Percentiles rank a stretch among this genome's conserved stretches.
Evolutionary conservation across 2,888 invertebrate genomes (phyloP).

Genomic region (Epiperipatus broadwayi): DNA sequence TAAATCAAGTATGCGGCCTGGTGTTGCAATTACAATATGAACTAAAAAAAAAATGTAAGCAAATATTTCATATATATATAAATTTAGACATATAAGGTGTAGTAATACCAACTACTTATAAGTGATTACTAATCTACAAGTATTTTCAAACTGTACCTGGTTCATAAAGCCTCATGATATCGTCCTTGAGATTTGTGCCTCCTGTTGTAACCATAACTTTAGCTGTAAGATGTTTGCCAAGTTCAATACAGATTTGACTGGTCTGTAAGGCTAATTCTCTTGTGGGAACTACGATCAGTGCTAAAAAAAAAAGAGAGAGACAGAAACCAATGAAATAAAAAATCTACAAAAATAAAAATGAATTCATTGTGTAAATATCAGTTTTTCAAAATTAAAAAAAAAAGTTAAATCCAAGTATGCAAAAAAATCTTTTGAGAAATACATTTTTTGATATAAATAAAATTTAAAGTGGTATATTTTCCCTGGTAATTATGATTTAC

Average conservation of each 20-base stretch:
- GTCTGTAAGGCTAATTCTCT: constrained; percentile 96
- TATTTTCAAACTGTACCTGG: constrained; percentile 47
- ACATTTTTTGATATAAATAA: too few relatives aligned
- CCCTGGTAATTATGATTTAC: too few relatives aligned
- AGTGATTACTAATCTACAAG: too few relatives aligned
- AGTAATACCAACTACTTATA: too few relatives aligned
- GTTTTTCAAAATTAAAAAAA: too few relatives aligned
- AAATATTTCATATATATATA: too few relatives aligned
- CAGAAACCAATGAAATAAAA: constrained; percentile 13
- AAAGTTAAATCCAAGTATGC: too few relatives aligned
- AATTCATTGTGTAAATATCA: neutral
- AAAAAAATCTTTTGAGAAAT: too few relatives aligned
- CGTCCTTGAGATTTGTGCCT: constrained; percentile 78
- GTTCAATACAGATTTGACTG: constrained; percentile 96
- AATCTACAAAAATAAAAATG: constrained; percentile 9
- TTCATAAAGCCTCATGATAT: constrained; percentile 97
- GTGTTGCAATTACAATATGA: constrained; percentile 96
- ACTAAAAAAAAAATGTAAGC: constrained; percentile 39
- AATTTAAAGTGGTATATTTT: too few relatives aligned
- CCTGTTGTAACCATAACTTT: constrained; percentile 99
- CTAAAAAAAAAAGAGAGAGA: constrained; percentile 32
- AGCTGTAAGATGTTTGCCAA: constrained; percentile 88
- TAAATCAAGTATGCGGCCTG: constrained; percentile 95
- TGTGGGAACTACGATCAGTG: constrained; percentile 93
- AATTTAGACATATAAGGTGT: too few relatives aligned